phyloP scores from a whole-genome alignment of 2,113 vertebrate genomes.

The Nothoprocta perdicaria region DNA sequence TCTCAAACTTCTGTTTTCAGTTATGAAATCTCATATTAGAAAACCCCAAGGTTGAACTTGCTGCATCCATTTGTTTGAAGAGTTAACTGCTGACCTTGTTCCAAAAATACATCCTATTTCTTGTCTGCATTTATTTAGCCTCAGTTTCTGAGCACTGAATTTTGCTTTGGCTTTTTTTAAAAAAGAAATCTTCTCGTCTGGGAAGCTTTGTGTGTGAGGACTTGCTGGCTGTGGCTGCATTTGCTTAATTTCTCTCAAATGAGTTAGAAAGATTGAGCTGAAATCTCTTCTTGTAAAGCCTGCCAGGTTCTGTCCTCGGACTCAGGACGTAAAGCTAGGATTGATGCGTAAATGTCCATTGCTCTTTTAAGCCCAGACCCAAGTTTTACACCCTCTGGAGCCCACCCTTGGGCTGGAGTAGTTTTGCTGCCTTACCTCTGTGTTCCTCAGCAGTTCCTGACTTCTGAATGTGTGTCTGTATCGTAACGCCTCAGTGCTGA shows the following conservation, averaged over 20 bases:
- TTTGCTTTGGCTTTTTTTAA: not conserved
- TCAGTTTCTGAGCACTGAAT: not conserved
- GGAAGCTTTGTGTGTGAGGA: not conserved
- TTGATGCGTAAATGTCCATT: fast-evolving
- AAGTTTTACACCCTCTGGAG: not conserved
- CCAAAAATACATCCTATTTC: not conserved
- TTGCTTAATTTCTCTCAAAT: not conserved
- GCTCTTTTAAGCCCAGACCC: not conserved
- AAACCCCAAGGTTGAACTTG: not conserved
- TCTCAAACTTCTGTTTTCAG: not conserved
- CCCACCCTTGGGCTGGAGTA: not conserved
- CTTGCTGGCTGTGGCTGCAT: not conserved
- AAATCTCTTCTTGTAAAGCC: not conserved
- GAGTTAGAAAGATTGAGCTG: not conserved
- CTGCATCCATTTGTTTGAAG: not conserved
- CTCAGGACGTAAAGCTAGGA: not conserved
- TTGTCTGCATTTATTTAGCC: not conserved
- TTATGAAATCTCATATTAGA: not conserved
- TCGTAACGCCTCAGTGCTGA: not conserved
- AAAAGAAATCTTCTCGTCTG: not conserved
- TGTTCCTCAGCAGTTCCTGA: not conserved
- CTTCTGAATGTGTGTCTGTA: not conserved
- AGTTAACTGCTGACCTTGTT: not conserved
- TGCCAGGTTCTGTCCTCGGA: not conserved
- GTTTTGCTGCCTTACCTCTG: not conserved